phyloP scores from a whole-genome alignment of 1,140 invertebrate species.

The Philotrypesis tridentata region DNA sequence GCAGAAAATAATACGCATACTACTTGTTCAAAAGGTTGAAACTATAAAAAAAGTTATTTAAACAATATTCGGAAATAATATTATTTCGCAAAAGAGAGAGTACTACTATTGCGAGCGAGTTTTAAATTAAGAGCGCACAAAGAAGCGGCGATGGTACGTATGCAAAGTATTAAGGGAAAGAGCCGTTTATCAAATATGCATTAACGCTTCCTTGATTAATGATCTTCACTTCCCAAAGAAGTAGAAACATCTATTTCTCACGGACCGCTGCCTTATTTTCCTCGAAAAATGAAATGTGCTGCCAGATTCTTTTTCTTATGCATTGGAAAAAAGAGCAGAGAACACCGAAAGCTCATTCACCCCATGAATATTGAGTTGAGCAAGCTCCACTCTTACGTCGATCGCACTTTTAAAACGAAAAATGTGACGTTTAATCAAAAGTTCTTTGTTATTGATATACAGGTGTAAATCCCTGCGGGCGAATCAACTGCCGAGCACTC shows the following conservation, averaged over 20 bases:
- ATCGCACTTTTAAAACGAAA: neutral
- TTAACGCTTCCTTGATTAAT: conserved; percentile 59
- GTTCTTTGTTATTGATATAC: neutral
- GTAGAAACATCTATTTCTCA: conserved; percentile 51
- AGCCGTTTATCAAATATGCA: conserved; percentile 63
- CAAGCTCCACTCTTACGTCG: neutral
- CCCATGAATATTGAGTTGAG: conserved; percentile 33
- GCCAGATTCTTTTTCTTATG: conserved; percentile 32
- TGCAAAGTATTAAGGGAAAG: conserved; percentile 52
- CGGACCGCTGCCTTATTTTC: conserved; percentile 51
- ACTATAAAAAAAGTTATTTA: neutral
- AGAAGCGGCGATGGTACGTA: conserved; percentile 29
- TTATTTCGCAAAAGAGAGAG: neutral
- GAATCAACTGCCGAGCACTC: conserved; percentile 56
- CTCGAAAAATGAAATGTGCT: conserved; percentile 43
- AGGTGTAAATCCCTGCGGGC: conserved; percentile 14
- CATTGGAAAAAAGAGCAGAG: neutral
- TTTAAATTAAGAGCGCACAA: conserved; percentile 28
- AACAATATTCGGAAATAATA: neutral
- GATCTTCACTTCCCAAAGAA: conserved; percentile 35
- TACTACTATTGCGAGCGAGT: conserved; percentile 19
- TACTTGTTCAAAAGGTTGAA: neutral
- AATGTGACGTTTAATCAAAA: no score
- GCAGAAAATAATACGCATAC: neutral
- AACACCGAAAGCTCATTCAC: conserved; percentile 43